Evolutionary conservation across 2,113 vertebrate species (phyloP), one percentile per base, ranked within the genome.

Genomic region (Pteruthius melanotis): DNA sequence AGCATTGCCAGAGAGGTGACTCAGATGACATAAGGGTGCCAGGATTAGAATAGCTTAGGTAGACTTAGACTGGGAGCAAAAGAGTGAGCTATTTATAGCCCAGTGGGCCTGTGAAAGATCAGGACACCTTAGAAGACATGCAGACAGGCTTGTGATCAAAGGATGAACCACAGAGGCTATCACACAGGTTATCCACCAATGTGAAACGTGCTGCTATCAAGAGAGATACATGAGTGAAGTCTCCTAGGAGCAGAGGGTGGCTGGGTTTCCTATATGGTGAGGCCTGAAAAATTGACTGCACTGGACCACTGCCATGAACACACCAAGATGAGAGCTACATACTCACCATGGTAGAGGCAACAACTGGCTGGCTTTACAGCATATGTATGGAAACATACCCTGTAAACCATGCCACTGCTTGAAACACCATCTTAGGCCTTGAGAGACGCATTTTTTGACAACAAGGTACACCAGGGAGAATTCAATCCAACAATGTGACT

Each of bases 131-230:
- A 26, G 21, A 59, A 59, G 21, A 31, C 13, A 30, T 5, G 7
- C 13, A 21, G 13, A 20, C 35, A 3, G 16, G 16, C 9, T 50
- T 35, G 19, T 31, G 52, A 26, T 3, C 2, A 7, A 31, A 44
- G 13, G 16, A 15, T 0, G 0, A 15, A 42, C 6, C 23, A 49
- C 23, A 35, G 35, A 35, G 16, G 17, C 7, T 66, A 21, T 17
- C 24, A 26, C 20, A 42, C 5, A 13, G 7, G 2, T 57, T 57
- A 16, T 35, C 10, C 21, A 50, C 5, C 20, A 42, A 4, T 22
- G 16, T 66, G 42, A 42, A 75, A 49, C 5, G 3, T 22, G 20
- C 35, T 75, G 20, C 60, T 20, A 31, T 42, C 31, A 66, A 26
- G 20, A 0, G 1, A 50, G 35, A 10, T 8, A 26, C 35, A 26